Evolutionary conservation across 2,113 vertebrate genomes (phyloP).

Genomic region (Ammodytes marinus): DNA sequence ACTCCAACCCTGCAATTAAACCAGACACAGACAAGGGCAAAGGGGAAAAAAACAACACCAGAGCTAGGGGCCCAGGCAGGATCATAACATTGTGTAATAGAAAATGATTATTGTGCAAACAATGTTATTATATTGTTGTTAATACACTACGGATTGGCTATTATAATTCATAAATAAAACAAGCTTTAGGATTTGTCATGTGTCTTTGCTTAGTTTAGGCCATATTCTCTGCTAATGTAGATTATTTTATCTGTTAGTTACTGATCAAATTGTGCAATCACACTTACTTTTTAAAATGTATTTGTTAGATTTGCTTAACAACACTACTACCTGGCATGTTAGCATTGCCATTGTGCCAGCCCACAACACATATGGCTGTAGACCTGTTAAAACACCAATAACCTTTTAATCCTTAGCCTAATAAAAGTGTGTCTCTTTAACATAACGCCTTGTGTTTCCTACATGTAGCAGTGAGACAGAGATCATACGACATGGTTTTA

Average conservation of each 20-base stretch:
- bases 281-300: no score
- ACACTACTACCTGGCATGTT: neutral
- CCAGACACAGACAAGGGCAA: no score
- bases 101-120: no score
- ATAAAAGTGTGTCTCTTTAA: neutral
- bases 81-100: no score
- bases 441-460: neutral
- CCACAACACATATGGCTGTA: no score
- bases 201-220: neutral
- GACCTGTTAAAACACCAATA: neutral
- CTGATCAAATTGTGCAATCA: no score
- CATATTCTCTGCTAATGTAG: neutral
- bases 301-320: no score
- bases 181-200: neutral
- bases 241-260: neutral
- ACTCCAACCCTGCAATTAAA: no score
- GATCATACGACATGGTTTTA: conserved; percentile 85
- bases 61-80: no score
- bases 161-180: neutral
- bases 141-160: neutral
- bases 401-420: neutral
- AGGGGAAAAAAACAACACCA: no score
- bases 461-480: conserved; percentile 84
- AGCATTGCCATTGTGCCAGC: neutral
- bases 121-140: no score